Evolutionary conservation across 2,113 vertebrate genomes (phyloP).

Genomic region (Pseudopodoces humilis): DNA sequence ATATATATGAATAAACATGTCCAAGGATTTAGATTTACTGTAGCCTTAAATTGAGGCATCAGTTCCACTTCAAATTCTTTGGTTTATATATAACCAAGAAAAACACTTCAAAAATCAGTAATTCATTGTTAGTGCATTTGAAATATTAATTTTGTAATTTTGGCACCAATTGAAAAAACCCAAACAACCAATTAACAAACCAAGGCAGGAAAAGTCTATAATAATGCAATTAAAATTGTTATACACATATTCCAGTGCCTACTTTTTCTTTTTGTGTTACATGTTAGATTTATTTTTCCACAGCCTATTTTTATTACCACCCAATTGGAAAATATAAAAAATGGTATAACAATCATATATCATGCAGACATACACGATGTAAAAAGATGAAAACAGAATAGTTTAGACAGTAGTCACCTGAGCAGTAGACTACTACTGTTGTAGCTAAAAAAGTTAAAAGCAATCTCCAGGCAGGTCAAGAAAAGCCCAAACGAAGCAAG

Average conservation of each 20-base stretch:
- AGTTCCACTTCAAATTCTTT: background rate
- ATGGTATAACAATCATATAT: background rate
- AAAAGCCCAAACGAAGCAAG: background rate
- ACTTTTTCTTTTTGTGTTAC: background rate
- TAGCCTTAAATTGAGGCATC: background rate
- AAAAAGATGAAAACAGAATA: background rate
- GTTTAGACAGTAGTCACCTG: background rate
- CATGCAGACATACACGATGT: background rate
- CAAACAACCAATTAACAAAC: background rate
- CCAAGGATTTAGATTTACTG: background rate
- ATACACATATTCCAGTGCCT: background rate
- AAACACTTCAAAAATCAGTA: background rate
- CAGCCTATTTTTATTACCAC: background rate
- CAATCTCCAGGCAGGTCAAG: background rate
- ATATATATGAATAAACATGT: background rate
- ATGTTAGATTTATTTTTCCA: background rate
- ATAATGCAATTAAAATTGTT: background rate
- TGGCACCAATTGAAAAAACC: rapidly evolving
- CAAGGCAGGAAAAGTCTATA: background rate
- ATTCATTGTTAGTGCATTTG: background rate
- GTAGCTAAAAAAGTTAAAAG: background rate
- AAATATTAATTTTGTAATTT: background rate
- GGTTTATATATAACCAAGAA: background rate
- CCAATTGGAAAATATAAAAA: background rate
- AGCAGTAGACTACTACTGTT: background rate